Percentiles rank a stretch among this genome's conserved stretches.
These are phyloP conservation scores for Rhyzopertha dominica DNA, from an alignment of 1,140 invertebrate genomes.

Conservation along the genomic window DNA sequence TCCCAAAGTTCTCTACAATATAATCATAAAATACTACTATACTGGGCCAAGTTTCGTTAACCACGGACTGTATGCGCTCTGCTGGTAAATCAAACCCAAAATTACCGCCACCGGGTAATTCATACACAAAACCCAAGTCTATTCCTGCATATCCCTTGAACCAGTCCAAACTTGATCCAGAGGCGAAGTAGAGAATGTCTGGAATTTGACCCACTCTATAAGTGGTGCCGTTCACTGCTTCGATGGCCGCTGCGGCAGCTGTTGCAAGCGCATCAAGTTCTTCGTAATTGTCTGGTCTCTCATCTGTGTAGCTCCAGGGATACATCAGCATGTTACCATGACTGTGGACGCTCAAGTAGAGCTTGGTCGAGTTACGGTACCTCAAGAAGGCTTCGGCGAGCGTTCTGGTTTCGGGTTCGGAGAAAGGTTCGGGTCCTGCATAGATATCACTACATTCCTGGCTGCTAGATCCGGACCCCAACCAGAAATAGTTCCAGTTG, in stretches of 20 bases:
- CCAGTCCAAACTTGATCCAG: conserved; percentile 60
- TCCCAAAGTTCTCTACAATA: conserved; percentile 21
- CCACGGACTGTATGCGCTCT: conserved; percentile 53
- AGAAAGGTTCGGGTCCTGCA: conserved; percentile 61
- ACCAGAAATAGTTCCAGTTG: conserved; percentile 67
- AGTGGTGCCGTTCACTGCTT: conserved; percentile 57
- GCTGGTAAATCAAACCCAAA: conserved; percentile 63
- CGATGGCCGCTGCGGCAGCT: conserved; percentile 50
- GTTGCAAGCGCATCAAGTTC: conserved; percentile 1
- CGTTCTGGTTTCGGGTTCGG: conserved; percentile 64
- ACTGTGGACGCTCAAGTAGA: conserved; percentile 69
- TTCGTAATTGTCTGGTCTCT: not conserved
- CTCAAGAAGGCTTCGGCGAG: conserved; percentile 50
- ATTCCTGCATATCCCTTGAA: conserved; percentile 55
- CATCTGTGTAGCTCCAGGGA: conserved; percentile 58
- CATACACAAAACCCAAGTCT: conserved; percentile 62
- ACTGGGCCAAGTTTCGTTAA: conserved; percentile 22
- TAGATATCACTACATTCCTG: conserved; percentile 65
- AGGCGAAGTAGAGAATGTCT: conserved; percentile 55
- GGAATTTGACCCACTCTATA: conserved; percentile 70
- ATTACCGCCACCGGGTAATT: conserved; percentile 58
- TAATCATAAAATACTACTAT: conserved; percentile 16
- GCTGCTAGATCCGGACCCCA: conserved; percentile 54
- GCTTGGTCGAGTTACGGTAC: conserved; percentile 50
- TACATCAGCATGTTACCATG: conserved; percentile 66